These are phyloP conservation scores for Strix aluco DNA, from an alignment of 2,113 vertebrate genomes.

Conservation along the genomic window DNA sequence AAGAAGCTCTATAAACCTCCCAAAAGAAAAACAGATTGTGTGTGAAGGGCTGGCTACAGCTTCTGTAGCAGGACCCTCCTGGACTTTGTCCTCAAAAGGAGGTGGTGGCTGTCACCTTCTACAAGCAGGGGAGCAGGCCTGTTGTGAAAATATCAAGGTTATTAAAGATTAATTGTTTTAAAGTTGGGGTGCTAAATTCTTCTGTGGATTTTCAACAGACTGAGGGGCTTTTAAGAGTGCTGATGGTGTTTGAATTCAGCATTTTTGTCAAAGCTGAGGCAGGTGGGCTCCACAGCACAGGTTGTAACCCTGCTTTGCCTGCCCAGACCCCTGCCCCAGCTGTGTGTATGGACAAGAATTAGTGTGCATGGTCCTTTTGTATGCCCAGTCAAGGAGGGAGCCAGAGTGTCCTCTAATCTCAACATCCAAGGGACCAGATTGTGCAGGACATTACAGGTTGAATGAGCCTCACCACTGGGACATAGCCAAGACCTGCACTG, in stretches of 20 bases:
- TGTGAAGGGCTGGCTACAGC: background rate
- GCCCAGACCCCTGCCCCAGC: background rate
- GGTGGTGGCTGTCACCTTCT: background rate
- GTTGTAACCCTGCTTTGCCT: background rate
- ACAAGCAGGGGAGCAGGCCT: background rate
- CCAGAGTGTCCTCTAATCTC: background rate
- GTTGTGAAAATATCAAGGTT: background rate
- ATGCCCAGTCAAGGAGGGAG: background rate
- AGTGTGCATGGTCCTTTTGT: background rate
- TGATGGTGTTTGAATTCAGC: background rate
- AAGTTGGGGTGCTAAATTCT: background rate
- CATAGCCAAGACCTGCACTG: background rate
- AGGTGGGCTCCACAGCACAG: background rate
- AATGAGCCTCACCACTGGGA: background rate
- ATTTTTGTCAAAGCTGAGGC: background rate
- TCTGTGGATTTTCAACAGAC: background rate
- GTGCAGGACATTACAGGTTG: background rate
- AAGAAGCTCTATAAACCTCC: background rate
- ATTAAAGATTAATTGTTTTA: background rate
- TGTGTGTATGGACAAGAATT: background rate
- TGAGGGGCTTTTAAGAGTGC: background rate
- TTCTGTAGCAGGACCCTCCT: background rate
- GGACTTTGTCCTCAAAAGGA: background rate
- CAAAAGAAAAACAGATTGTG: background rate
- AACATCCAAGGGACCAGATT: fast-evolving